A percentile compares a stretch with the other conserved stretches of the same genome.
phyloP scores from a whole-genome alignment of 2,888 invertebrate species.

The Gandaritis pyraliata region DNA sequence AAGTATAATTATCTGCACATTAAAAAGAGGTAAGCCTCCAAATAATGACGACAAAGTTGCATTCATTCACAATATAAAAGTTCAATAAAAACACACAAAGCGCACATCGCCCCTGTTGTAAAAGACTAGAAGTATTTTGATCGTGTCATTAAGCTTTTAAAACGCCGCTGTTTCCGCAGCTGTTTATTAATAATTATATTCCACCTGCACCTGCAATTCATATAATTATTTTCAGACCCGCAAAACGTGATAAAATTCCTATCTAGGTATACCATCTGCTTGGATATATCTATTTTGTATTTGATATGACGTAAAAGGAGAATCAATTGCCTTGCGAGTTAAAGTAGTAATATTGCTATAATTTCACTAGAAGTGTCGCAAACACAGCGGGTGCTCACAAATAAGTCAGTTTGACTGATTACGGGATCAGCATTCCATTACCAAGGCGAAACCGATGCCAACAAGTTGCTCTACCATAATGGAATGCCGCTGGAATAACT shows the following conservation, averaged over 20 bases:
- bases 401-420: conserved; percentile 29
- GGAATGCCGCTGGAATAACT: conserved; percentile 43
- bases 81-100: conserved; percentile 46
- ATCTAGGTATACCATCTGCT: not conserved
- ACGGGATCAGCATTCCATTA: conserved; percentile 34
- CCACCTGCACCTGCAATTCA: conserved; percentile 66
- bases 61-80: conserved; percentile 39
- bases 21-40: conserved; percentile 13
- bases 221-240: conserved; percentile 51
- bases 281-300: not conserved
- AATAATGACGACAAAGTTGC: conserved; percentile 23
- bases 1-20: conserved; percentile 22
- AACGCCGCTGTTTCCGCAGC: conserved; percentile 66
- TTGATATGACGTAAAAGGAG: not conserved
- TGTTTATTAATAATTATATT: conserved; percentile 68
- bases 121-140: conserved; percentile 55
- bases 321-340: not conserved
- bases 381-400: conserved; percentile 4
- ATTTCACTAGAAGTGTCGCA: conserved; percentile 9
- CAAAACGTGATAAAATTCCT: conserved; percentile 24
- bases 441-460: conserved; percentile 30
- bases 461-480: conserved; percentile 29
- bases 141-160: conserved; percentile 59
- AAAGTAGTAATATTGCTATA: conserved; percentile 7
- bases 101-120: conserved; percentile 45